These are phyloP conservation scores for Coracopsis vasa DNA, from an alignment of 2,113 vertebrate species.

Conservation along the genomic window DNA sequence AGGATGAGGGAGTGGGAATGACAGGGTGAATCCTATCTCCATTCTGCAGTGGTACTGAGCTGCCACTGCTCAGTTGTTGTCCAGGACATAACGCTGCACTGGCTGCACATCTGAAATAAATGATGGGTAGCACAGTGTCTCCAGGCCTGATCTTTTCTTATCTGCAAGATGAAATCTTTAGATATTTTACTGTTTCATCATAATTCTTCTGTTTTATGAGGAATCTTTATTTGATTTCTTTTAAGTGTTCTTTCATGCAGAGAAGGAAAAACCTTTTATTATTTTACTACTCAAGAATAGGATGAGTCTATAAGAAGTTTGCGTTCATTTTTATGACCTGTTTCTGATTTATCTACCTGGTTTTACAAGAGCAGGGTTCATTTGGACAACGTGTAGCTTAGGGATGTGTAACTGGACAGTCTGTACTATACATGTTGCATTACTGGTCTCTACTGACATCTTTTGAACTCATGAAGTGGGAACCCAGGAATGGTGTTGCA, in stretches of 20 bases:
- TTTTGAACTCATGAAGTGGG: neutral
- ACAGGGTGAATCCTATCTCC: neutral
- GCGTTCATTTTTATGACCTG: rapidly evolving
- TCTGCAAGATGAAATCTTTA: neutral
- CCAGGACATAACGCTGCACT: neutral
- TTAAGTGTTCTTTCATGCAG: neutral
- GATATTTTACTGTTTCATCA: neutral
- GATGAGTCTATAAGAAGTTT: neutral
- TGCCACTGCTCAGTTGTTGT: neutral
- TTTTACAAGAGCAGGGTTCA: neutral
- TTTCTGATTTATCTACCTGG: neutral
- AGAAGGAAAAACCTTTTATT: neutral
- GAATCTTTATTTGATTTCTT: neutral
- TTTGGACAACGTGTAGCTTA: neutral
- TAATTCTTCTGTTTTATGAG: neutral
- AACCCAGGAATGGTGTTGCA: neutral
- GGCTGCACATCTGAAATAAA: neutral
- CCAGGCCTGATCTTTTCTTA: neutral
- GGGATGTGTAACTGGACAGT: neutral
- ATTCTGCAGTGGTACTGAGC: neutral
- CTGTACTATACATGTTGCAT: rapidly evolving
- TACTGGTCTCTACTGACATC: neutral
- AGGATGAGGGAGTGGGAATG: neutral
- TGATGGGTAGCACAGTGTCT: rapidly evolving
- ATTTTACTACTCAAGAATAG: neutral